A percentile compares a stretch with the other conserved stretches of the same genome.
These are phyloP conservation scores for Apomyelois bistriatella DNA, from an alignment of 2,888 invertebrate genomes.

Conservation along the genomic window DNA sequence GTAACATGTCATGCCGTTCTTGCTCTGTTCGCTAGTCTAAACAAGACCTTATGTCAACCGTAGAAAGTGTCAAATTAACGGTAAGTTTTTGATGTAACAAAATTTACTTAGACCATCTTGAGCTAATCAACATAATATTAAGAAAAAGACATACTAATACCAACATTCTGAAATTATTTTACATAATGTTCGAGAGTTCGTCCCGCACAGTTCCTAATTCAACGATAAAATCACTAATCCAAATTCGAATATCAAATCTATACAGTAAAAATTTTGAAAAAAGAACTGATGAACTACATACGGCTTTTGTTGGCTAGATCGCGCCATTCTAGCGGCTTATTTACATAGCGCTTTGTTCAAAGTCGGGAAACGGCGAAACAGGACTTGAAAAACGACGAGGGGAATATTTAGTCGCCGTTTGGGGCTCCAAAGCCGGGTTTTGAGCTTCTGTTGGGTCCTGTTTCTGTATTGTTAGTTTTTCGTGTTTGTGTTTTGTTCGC, in stretches of 20 bases:
- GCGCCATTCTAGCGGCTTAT: neutral
- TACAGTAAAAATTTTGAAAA: neutral
- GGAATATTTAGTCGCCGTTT: constrained; percentile 7
- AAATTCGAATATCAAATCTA: neutral
- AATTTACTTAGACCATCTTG: too few species aligned
- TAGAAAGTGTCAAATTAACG: too few species aligned
- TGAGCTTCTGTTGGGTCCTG: neutral
- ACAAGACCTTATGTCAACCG: too few species aligned
- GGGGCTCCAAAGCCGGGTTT: neutral
- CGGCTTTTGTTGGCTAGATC: constrained; percentile 7
- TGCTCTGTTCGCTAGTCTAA: too few species aligned
- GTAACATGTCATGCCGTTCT: too few species aligned
- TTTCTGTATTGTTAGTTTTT: neutral
- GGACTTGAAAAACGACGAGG: neutral
- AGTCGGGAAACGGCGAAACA: neutral
- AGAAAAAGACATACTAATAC: too few species aligned
- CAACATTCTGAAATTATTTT: too few species aligned
- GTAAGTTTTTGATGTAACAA: too few species aligned
- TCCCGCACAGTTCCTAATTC: too few species aligned
- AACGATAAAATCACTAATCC: too few species aligned
- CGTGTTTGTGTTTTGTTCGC: neutral
- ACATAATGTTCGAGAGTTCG: too few species aligned
- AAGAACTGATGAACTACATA: neutral
- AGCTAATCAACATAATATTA: too few species aligned
- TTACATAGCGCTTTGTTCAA: constrained; percentile 11